These are phyloP conservation scores for Drosophila nr. fundita DNA, from an alignment of 2,888 invertebrate genomes.

Conservation along the genomic window DNA sequence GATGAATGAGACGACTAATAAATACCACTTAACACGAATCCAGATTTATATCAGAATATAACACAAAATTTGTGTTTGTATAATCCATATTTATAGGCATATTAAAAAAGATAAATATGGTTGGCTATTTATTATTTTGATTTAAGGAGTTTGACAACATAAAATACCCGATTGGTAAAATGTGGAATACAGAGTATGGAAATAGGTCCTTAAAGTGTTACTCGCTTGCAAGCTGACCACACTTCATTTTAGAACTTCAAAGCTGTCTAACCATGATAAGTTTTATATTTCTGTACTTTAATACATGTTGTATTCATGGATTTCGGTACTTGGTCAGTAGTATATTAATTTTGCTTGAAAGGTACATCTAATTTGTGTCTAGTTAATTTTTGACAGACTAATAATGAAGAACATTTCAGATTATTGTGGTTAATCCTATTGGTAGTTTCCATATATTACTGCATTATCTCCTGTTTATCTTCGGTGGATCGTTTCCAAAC, in stretches of 20 bases:
- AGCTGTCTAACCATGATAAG: constrained; percentile 13
- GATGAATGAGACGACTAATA: neutral
- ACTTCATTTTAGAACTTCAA: constrained; percentile 1
- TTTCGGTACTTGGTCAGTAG: constrained; percentile 75
- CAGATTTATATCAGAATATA: neutral
- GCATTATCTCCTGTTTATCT: constrained; percentile 77
- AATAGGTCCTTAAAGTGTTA: neutral
- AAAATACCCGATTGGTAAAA: constrained; percentile 1
- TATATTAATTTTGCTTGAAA: constrained; percentile 71
- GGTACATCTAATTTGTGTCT: constrained; percentile 43
- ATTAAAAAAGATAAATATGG: neutral
- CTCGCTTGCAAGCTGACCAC: neutral
- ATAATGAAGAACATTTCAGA: constrained; percentile 40
- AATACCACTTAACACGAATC: constrained; percentile 17
- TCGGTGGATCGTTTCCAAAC: constrained; percentile 81
- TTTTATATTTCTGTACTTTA: constrained; percentile 74
- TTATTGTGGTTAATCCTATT: constrained; percentile 79
- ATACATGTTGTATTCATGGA: constrained; percentile 82
- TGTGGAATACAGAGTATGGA: neutral
- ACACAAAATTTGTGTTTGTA: neutral
- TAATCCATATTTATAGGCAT: neutral
- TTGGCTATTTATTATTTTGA: neutral
- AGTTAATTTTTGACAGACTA: neutral
- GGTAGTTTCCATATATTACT: constrained; percentile 71
- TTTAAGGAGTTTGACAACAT: neutral